phyloP scores from a whole-genome alignment of 2,888 invertebrate genomes.

The Hetaerina titia region DNA sequence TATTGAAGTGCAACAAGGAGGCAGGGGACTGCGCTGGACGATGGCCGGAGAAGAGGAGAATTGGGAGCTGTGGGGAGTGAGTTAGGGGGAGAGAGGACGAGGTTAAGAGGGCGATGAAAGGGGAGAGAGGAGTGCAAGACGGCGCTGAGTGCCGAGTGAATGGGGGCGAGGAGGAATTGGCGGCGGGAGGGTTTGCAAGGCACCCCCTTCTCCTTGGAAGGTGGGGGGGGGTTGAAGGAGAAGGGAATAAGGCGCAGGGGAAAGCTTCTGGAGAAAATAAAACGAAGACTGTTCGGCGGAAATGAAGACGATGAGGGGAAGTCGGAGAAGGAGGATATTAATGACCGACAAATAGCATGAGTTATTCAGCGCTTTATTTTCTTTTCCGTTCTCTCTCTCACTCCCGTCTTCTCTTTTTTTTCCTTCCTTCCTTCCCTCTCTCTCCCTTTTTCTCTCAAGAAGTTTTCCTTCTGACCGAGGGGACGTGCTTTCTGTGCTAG shows the following conservation, averaged over 20 bases:
- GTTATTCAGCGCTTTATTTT: slow-evolving; percentile 64
- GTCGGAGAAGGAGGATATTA: slow-evolving; percentile 36
- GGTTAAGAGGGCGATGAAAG: not conserved
- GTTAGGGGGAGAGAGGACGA: not conserved
- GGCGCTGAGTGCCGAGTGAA: not conserved
- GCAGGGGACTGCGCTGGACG: not conserved
- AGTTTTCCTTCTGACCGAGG: slow-evolving; percentile 51
- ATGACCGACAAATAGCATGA: slow-evolving; percentile 64
- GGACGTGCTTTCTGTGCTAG: slow-evolving; percentile 47
- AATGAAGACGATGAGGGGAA: slow-evolving; percentile 26
- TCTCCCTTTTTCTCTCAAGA: slow-evolving; percentile 5
- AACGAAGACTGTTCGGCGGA: slow-evolving; percentile 39
- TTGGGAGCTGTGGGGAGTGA: not conserved
- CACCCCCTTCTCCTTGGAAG: not conserved
- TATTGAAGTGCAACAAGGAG: not conserved
- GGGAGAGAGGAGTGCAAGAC: not conserved
- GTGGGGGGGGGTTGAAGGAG: not conserved
- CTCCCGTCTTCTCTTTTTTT: not conserved
- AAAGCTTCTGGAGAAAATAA: not conserved
- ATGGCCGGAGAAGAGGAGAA: not conserved
- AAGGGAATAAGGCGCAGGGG: not conserved
- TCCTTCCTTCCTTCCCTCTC: not conserved
- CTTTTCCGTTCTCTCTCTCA: not conserved
- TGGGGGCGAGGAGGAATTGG: not conserved
- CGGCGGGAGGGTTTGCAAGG: not conserved